Evolutionary conservation across 2,113 vertebrate genomes (phyloP), one percentile per base, ranked within the genome.

Genomic region (Pygoscelis adeliae): DNA sequence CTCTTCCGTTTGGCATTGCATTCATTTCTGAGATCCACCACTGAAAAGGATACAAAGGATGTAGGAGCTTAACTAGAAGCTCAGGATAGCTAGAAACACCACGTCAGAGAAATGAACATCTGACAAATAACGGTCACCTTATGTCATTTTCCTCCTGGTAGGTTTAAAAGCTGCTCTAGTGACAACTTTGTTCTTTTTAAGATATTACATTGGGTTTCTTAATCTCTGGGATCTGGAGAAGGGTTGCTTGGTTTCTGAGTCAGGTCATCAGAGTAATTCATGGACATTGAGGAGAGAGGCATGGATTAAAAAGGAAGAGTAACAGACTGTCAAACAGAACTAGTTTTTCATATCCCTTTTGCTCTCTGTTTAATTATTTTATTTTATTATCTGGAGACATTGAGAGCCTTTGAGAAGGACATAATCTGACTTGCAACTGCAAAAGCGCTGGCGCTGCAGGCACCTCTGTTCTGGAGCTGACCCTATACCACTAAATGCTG

Each of bases 401-500:
- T 56, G 40, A 36, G 16, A 46, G 46, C 40, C 25, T 86, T 80
- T 61, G 61, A 74, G 42, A 67, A 82, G 42, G 53, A 50, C 21
- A 21, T 4, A 0, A 21, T 47, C 49, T 77, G 82, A 80, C 69
- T 49, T 90, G 19, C 23, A 83, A 2, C n/a, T 69, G 58, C 42
- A 42, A 16, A 52, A 46, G 66, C 5, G 0, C 19, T 70, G 59
- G 32, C 30, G 25, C 38, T 0, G 0, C 30, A 58, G 55, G 25
- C 1, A 3, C 22, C 16, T 16, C 77, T 2, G 0, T 52, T 74
- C 72, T 70, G 67, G 66, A 92, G 49, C 50, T 91, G 76, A 29
- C 40, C 25, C n/a, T 26, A 4, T 34, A 32, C 44, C 27, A 36
- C 13, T 73, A 10, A 83, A 52, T n/a, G 22, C 59, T 61, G 10